These are phyloP conservation scores for Thalassarche chlororhynchos DNA, from an alignment of 2,113 vertebrate genomes.

Conservation along the genomic window DNA sequence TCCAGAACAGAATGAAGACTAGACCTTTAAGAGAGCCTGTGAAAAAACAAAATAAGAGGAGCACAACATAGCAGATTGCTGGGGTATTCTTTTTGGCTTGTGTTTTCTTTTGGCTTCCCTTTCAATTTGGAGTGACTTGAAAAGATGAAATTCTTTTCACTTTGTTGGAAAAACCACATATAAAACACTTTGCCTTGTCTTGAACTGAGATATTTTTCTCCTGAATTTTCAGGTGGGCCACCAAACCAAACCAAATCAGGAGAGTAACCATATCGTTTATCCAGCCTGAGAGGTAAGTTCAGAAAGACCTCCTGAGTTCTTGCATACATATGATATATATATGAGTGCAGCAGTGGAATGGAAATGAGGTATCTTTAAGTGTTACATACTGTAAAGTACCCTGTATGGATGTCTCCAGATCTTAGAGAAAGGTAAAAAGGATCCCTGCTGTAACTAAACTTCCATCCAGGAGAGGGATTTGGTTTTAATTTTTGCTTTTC, in stretches of 20 bases:
- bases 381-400: neutral
- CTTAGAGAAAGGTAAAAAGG: neutral
- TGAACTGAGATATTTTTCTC: neutral
- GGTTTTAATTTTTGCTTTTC: neutral
- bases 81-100: neutral
- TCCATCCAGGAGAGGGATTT: neutral
- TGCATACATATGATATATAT: neutral
- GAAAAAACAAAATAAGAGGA: neutral
- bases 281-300: neutral
- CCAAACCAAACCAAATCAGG: neutral
- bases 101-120: conserved; percentile 27
- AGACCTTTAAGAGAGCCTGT: neutral
- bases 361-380: neutral
- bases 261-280: neutral
- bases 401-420: neutral
- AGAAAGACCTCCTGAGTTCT: neutral
- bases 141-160: neutral
- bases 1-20: neutral
- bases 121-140: neutral
- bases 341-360: neutral
- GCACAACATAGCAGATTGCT: neutral
- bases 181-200: neutral
- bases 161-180: neutral
- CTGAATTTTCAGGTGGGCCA: neutral
- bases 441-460: neutral